Base-by-base conservation (phyloP, 1,140 invertebrate species). In the Ips typographus region DNA sequence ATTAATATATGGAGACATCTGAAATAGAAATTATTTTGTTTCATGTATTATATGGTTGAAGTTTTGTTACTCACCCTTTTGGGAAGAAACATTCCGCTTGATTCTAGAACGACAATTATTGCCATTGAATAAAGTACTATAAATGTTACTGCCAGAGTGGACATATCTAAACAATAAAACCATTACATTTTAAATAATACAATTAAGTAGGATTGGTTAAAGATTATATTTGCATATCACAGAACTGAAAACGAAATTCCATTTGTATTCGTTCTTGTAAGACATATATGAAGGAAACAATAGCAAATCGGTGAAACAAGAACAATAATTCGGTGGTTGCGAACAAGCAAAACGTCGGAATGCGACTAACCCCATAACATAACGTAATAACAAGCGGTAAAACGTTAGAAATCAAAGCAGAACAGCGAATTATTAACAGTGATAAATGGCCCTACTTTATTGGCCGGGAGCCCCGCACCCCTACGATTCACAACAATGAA, bases 361-460 rank as follows among this genome's bases (percentile, higher is more conserved):
- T 68, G 65, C 40, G 37, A 52, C 22, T 53, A 53, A 68, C 40
- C 56, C 65, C 57, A 68, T 64, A 70, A 64, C 61, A 52, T 51
- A 62, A 55, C 43, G 61, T 64, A 71, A 71, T 66, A 66, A 71
- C 69, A 66, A 71, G 69, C 61, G 8, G 62, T 71, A 71, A 71
- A 71, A 71, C 49, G 69, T 63, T 63, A 65, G 69, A 71, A 71
- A 71, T 71, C 69, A 71, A 71, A 71, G 69, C 69, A 65, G 51
- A 64, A 42, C 68, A 70, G 67, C 58, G 70, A 74, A 74, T 75
- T 73, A 72, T 77, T 74, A 76, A 64, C 73, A 76, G 73, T 77
- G 76, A 76, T 77, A 78, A 74, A 76, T 77, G 74, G 74, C 67
- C 73, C 53, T 71, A 68, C 74, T 75, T 78, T 76, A 77, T 76